Base-by-base conservation (phyloP, 2,797 vertebrate species). In the Channallabes apus region DNA sequence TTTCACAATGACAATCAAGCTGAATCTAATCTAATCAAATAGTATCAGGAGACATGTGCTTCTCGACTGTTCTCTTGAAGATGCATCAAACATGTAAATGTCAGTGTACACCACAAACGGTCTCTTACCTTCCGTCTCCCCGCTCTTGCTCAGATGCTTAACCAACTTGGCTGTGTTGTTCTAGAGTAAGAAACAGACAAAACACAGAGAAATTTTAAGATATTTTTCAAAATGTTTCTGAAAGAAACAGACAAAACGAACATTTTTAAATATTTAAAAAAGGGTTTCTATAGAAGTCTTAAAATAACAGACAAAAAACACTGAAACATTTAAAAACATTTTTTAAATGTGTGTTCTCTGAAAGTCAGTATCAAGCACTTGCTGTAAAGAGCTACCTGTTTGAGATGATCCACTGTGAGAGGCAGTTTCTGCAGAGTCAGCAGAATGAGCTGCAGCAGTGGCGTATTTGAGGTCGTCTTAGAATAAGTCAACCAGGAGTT, bases 161-260 rank as follows among this genome's bases (percentile, higher is more conserved):
- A 99, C 98, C 92, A 99, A 90, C 87, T 99, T 99, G 64, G 98
- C 98, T 0, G 98, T 99, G 93, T 99, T 99, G 91, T 99, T 99
- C 98, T 99, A 90, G 51, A 82, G 0, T 1, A 83, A 8, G 12
- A 84, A n/a, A 85, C 46, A 11, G 81, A 7, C 12, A 20, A 81
- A 35, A 82, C 65, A 65, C 22, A 38, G 35, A 6, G 18, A 17
- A 6, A 38, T 51, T 29, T 29, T 0, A 59, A 24, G 41, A 27
- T 12, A 84, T 5, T 27, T 22, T 38, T 2, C 32, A 59, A 17
- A 46, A 71, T 20, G 7, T 4, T 6, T 41, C 38, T 7, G 38
- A 41, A 41, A 41, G 38, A 8, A 41, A 46, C 41, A 46, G 38
- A 41, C 38, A 32, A 41, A 41, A 41, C 9, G 11, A 46, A 46